phyloP scores from a whole-genome alignment of 2,888 invertebrate species.

The Ochlodes sylvanus region DNA sequence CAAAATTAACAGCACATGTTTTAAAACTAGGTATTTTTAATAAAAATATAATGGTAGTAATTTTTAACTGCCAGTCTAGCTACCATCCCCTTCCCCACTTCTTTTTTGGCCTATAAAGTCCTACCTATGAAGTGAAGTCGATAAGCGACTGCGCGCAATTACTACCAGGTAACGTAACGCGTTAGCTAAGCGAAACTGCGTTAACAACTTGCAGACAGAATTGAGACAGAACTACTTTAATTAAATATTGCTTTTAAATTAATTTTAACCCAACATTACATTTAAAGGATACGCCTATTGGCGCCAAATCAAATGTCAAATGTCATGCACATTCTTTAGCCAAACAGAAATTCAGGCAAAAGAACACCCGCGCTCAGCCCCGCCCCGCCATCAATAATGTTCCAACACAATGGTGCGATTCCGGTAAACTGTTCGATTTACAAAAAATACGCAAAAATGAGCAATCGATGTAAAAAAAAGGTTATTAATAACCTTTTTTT shows the following conservation, averaged over 20 bases:
- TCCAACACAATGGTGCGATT: conserved; percentile 59
- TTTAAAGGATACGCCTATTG: conserved; percentile 3
- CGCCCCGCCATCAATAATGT: conserved; percentile 70
- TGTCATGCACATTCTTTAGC: conserved; percentile 30
- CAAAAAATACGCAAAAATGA: conserved; percentile 50
- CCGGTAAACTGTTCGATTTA: conserved; percentile 54
- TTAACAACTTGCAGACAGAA: too few species aligned
- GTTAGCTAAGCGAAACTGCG: too few species aligned
- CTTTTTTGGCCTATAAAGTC: too few species aligned
- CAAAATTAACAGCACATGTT: too few species aligned
- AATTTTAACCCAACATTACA: not conserved
- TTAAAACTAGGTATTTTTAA: too few species aligned
- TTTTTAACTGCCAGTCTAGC: too few species aligned
- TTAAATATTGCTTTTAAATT: not conserved
- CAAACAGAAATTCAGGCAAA: conserved; percentile 47
- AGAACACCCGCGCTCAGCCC: conserved; percentile 58
- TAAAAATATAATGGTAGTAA: too few species aligned
- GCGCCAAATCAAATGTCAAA: conserved; percentile 35
- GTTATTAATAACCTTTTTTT: conserved; percentile 41
- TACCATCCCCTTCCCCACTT: too few species aligned
- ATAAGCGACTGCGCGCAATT: too few species aligned
- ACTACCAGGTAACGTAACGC: too few species aligned
- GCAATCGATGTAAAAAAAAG: conserved; percentile 50
- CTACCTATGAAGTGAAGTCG: too few species aligned
- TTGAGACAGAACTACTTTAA: too few species aligned